A percentile compares a stretch with the other conserved stretches of the same genome.
Evolutionary conservation across 1,140 invertebrate species (phyloP).

Genomic region (Anoplophora glabripennis): DNA sequence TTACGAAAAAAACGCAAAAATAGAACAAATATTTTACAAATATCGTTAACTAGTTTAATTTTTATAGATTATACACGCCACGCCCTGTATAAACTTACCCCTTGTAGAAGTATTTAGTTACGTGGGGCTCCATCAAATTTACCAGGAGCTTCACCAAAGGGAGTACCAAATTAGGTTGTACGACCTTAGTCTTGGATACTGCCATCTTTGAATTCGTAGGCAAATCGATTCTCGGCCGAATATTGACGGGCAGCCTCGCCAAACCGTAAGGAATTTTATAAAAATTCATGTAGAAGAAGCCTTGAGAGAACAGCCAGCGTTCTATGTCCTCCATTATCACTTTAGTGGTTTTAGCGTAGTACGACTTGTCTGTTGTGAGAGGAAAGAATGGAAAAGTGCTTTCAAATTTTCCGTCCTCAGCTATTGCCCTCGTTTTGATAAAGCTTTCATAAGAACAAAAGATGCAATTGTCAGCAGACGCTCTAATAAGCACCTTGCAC

Average conservation of each 20-base stretch:
- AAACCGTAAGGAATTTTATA: conserved; percentile 28
- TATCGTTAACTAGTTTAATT: too few species aligned
- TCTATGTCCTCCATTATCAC: conserved; percentile 4
- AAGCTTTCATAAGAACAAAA: neutral
- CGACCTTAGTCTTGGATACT: neutral
- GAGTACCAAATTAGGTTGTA: neutral
- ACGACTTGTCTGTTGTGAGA: conserved; percentile 2
- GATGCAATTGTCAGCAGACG: neutral
- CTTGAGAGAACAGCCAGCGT: conserved; percentile 24
- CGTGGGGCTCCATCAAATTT: conserved; percentile 18
- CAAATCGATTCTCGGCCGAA: neutral
- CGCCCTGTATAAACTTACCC: conserved; percentile 15
- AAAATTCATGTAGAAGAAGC: conserved; percentile 21
- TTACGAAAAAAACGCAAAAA: too few species aligned
- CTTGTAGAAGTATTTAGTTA: conserved; percentile 21
- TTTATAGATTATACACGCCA: too few species aligned
- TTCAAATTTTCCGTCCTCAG: too few species aligned
- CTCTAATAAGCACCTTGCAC: neutral
- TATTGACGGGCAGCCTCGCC: conserved; percentile 21
- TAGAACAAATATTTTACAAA: too few species aligned
- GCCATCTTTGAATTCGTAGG: neutral
- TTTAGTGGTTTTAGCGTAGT: conserved; percentile 21
- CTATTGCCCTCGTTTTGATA: too few species aligned
- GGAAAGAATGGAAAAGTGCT: neutral
- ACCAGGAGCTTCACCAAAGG: conserved; percentile 20